phyloP scores from a whole-genome alignment of 2,888 invertebrate genomes.

The Sipha maydis region DNA sequence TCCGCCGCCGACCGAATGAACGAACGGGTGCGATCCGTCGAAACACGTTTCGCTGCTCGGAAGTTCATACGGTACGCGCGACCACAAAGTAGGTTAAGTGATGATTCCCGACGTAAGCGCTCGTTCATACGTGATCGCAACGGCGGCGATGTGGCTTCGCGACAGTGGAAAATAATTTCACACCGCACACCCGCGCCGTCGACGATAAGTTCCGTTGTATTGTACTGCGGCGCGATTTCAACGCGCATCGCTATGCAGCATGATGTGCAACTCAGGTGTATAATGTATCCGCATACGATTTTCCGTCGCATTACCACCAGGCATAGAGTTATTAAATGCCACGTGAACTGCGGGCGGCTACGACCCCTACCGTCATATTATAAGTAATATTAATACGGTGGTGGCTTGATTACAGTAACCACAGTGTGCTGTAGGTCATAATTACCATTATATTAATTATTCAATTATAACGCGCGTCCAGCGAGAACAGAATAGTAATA shows the following conservation, averaged over 20 bases:
- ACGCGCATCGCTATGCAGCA: neutral
- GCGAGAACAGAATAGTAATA: neutral
- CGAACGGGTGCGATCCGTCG: neutral
- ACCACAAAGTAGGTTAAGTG: neutral
- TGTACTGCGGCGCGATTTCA: neutral
- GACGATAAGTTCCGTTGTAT: neutral
- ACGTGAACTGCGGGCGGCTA: neutral
- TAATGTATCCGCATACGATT: neutral
- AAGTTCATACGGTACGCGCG: neutral
- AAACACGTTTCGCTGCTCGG: neutral
- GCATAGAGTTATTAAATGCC: neutral
- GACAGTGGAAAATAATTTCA: neutral
- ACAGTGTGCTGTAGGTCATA: too few species aligned
- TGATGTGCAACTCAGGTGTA: neutral
- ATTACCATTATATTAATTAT: neutral
- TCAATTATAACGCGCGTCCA: neutral
- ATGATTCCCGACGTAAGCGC: neutral
- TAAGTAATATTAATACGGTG: neutral
- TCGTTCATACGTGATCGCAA: neutral
- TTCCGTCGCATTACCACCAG: neutral
- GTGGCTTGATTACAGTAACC: too few species aligned
- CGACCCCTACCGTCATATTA: neutral
- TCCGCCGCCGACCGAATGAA: neutral
- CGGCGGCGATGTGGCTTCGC: neutral
- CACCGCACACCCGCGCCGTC: too few species aligned